Percentiles rank a stretch among this genome's conserved stretches.
Evolutionary conservation across 2,888 invertebrate species (phyloP).

Genomic region (Cephus pygmeus): DNA sequence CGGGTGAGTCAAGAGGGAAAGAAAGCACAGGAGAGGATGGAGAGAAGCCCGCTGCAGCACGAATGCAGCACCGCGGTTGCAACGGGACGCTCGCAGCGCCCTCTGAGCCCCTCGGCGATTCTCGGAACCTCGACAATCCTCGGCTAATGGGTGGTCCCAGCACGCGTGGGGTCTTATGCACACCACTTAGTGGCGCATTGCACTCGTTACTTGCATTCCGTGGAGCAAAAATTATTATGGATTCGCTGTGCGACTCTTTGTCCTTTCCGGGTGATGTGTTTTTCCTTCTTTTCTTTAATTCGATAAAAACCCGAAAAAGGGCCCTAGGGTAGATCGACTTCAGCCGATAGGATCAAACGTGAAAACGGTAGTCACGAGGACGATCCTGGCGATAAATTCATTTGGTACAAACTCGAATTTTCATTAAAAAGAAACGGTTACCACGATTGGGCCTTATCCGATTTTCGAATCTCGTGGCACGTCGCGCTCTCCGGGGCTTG

Average conservation of each 20-base stretch:
- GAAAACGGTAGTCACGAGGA: constrained; percentile 3
- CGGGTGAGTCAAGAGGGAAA: neutral
- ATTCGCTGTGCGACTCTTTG: neutral
- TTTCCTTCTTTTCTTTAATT: neutral
- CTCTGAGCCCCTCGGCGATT: constrained; percentile 39
- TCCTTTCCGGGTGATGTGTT: neutral
- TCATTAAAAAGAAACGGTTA: constrained; percentile 16
- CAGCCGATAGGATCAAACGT: constrained; percentile 11
- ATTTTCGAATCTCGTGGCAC: constrained; percentile 2
- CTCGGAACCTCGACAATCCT: constrained; percentile 47
- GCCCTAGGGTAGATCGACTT: constrained; percentile 14
- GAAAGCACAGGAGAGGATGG: neutral
- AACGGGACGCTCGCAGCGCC: constrained; percentile 11
- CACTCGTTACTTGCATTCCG: neutral
- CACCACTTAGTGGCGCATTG: constrained; percentile 24
- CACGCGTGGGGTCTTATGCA: constrained; percentile 33
- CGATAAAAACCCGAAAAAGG: neutral
- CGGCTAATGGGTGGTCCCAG: constrained; percentile 47
- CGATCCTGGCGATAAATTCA: constrained; percentile 6
- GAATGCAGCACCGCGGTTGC: neutral
- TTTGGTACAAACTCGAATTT: constrained; percentile 21
- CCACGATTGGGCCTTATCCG: constrained; percentile 2
- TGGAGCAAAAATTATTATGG: constrained; percentile 16
- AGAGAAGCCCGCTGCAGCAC: neutral
- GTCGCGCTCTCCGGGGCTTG: constrained; percentile 18